Percentiles rank a stretch among this genome's conserved stretches.
phyloP scores from a whole-genome alignment of 2,888 invertebrate species.

The Capitulum mitella region DNA sequence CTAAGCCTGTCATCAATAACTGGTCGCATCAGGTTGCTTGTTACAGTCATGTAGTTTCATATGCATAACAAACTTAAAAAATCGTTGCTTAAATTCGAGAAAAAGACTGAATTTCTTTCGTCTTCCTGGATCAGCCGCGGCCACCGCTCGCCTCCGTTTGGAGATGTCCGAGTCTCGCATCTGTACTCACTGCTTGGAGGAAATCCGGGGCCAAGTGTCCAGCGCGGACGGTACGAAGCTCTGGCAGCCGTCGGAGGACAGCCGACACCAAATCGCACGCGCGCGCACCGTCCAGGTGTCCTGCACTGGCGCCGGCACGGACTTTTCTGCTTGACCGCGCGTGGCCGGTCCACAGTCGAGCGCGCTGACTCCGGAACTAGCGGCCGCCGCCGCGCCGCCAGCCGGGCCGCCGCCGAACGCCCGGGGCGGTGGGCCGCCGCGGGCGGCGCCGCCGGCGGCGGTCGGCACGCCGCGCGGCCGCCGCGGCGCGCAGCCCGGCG shows the following conservation, averaged over 20 bases:
- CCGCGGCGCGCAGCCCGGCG: neutral
- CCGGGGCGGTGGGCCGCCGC: neutral
- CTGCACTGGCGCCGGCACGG: neutral
- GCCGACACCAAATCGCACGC: neutral
- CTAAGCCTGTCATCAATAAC: too few relatives aligned
- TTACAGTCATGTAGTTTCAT: too few relatives aligned
- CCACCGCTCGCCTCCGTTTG: too few relatives aligned
- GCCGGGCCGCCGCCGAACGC: neutral
- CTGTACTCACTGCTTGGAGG: neutral
- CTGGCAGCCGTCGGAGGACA: neutral
- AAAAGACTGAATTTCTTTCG: too few relatives aligned
- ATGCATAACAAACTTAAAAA: too few relatives aligned
- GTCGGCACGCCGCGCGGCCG: conserved; percentile 13
- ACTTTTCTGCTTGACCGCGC: neutral
- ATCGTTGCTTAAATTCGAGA: too few relatives aligned
- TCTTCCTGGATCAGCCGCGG: too few relatives aligned
- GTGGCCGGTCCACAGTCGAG: neutral
- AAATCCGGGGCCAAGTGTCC: neutral
- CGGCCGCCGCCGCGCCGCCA: neutral
- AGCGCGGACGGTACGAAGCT: too few relatives aligned
- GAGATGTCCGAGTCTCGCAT: neutral
- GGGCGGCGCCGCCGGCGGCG: neutral
- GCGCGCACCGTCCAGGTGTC: neutral
- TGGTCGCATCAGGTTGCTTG: too few relatives aligned
- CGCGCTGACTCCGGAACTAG: neutral